A percentile compares a stretch with the other conserved stretches of the same genome.
Evolutionary conservation across 2,797 vertebrate species (phyloP).

Genomic region (Eurystomus glaucurus): DNA sequence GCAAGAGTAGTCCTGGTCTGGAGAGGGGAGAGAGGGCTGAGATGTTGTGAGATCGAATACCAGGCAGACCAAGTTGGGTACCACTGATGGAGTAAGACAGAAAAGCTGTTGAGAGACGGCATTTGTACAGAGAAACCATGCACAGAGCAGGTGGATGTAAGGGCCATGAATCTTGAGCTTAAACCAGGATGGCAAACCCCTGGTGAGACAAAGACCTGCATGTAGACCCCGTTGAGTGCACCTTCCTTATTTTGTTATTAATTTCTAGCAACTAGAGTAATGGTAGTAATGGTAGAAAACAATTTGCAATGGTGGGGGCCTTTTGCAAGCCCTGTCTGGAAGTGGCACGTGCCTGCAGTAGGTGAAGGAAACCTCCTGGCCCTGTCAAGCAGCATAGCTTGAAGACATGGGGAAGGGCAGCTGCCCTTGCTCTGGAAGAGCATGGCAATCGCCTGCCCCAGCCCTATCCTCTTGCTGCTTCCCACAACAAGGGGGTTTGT

Average conservation of each 20-base stretch:
- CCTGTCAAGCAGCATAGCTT: too few species aligned
- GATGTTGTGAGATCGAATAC: not conserved
- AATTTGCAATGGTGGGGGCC: too few species aligned
- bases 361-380: too few species aligned
- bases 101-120: not conserved
- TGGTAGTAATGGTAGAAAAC: too few species aligned
- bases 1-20: not conserved
- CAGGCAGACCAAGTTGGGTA: not conserved
- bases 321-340: too few species aligned
- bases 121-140: not conserved
- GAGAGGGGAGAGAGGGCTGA: not conserved
- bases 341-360: too few species aligned
- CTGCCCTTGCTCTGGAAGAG: not conserved
- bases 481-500: not conserved
- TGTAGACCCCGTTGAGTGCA: too few species aligned
- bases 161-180: too few species aligned
- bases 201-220: too few species aligned
- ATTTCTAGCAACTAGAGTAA: too few species aligned
- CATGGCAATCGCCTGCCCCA: not conserved
- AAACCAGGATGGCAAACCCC: too few species aligned
- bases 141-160: not conserved
- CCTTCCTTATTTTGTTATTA: too few species aligned
- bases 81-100: not conserved
- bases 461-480: not conserved
- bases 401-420: not conserved